phyloP scores from a whole-genome alignment of 2,113 vertebrate species.

The Otocyon megalotis region DNA sequence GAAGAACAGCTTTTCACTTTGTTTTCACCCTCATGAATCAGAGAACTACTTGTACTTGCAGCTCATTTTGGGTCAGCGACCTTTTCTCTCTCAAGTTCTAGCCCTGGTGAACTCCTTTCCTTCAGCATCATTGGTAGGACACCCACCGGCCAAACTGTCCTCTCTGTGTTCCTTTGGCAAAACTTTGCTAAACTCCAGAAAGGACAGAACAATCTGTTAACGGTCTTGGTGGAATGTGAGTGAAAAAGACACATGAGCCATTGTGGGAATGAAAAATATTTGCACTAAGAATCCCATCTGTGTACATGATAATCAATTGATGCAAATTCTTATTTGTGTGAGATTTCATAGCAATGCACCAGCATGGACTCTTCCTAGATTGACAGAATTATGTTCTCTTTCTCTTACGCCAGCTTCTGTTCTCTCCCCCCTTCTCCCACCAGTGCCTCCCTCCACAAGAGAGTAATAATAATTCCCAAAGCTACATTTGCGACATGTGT shows the following conservation, averaged over 20 bases:
- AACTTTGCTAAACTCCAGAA: constrained; percentile 57
- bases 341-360: constrained; percentile 2
- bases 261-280: constrained; percentile 68
- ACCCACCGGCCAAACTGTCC: constrained; percentile 35
- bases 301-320: constrained; percentile 49
- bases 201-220: constrained; percentile 69
- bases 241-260: constrained; percentile 47
- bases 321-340: constrained; percentile 51
- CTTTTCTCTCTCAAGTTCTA: constrained; percentile 41
- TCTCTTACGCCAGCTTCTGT: constrained; percentile 36
- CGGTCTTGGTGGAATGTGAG: constrained; percentile 61
- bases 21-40: constrained; percentile 6
- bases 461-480: constrained; percentile 47
- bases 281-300: constrained; percentile 2
- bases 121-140: background rate
- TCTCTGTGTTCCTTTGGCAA: constrained; percentile 65
- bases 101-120: background rate
- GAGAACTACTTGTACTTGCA: constrained; percentile 59
- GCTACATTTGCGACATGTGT: constrained; percentile 45
- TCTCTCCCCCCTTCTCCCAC: background rate
- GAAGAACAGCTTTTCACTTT: constrained; percentile 43
- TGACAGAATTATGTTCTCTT: constrained; percentile 8
- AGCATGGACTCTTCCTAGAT: background rate
- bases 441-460: background rate
- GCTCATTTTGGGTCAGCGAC: background rate